These are phyloP conservation scores for Rattus norvegicus DNA, from an alignment of 2,113 vertebrate genomes.

Conservation along the genomic window GRCr8 NC_086033.1:86981001-86981500, in stretches of 20 bases:
- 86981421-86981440: not conserved
- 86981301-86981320: not conserved
- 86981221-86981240: not conserved
- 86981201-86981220: not conserved
- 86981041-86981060: not conserved
- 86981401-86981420: not conserved
- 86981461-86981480: no score
- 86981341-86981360: not conserved
- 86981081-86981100: not conserved
- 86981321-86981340: not conserved
- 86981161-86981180: not conserved
- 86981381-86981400: not conserved
- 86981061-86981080: not conserved
- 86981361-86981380: not conserved
- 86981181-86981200: no score
- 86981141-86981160: no score
- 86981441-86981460: no score
- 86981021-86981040: not conserved
- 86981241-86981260: not conserved
- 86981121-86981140: not conserved
- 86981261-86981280: not conserved
- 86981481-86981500: no score
- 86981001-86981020: not conserved
- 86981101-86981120: not conserved
- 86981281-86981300: not conserved